These are phyloP conservation scores for Entomyzon cyanotis DNA, from an alignment of 2,113 vertebrate species.

Conservation along the genomic window DNA sequence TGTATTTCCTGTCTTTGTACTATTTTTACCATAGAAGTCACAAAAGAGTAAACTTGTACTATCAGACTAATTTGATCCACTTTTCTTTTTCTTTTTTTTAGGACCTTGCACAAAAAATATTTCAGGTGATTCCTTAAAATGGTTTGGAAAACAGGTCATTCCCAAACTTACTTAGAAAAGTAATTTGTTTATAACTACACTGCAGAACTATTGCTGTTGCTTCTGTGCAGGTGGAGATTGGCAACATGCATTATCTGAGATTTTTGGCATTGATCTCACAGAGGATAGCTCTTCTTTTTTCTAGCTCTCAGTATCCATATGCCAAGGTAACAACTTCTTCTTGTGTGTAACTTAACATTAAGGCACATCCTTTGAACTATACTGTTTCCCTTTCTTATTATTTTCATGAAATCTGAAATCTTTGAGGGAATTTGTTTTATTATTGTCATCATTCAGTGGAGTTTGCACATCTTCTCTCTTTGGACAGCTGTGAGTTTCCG, in stretches of 20 bases:
- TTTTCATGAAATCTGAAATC: background rate
- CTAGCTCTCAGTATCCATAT: background rate
- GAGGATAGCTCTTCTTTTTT: background rate
- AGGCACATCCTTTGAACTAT: background rate
- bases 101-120: background rate
- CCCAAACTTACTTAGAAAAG: background rate
- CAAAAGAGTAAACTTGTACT: background rate
- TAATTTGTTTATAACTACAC: background rate
- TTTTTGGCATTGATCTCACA: background rate
- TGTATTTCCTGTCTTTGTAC: background rate
- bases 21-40: background rate
- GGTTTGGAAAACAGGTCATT: background rate
- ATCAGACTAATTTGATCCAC: background rate
- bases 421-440: background rate
- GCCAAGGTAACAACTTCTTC: background rate
- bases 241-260: background rate
- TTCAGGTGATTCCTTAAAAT: background rate
- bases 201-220: background rate
- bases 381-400: background rate
- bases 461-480: background rate
- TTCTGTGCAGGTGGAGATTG: background rate
- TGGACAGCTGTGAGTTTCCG: background rate
- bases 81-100: background rate
- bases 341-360: background rate
- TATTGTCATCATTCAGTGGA: background rate